Percentiles rank a stretch among this genome's conserved stretches.
Conservation (phyloP, 2,888 invertebrate species). For the Ichneumon xanthorius region DNA sequence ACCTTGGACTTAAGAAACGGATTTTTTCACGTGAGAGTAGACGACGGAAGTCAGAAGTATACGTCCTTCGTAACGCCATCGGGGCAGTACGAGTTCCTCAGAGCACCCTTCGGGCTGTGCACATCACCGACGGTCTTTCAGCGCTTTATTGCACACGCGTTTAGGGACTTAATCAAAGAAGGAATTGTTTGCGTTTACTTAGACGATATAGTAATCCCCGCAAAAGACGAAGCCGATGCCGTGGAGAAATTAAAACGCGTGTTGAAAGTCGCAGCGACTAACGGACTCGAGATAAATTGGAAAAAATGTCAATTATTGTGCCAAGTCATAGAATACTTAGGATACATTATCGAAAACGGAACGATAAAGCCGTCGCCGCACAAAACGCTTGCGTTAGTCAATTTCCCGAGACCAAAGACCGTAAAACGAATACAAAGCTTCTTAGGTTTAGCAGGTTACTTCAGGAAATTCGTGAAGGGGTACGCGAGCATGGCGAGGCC, state of each 20-base stretch:
- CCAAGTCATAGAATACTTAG: slow-evolving; percentile 52
- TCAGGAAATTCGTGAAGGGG: slow-evolving; percentile 65
- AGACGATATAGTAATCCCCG: slow-evolving; percentile 67
- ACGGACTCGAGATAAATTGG: slow-evolving; percentile 68
- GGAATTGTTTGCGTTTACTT: slow-evolving; percentile 49
- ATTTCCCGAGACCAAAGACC: slow-evolving; percentile 62
- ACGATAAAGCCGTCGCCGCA: slow-evolving; percentile 52
- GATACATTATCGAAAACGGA: slow-evolving; percentile 60
- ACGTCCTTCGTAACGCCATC: slow-evolving; percentile 71
- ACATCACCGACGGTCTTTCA: slow-evolving; percentile 54
- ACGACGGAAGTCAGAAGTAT: slow-evolving; percentile 67
- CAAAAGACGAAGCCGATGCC: slow-evolving; percentile 49
- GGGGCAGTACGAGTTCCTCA: slow-evolving; percentile 70
- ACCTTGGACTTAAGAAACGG: slow-evolving; percentile 71
- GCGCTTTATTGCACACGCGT: slow-evolving; percentile 70
- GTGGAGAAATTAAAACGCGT: slow-evolving; percentile 50
- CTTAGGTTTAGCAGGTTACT: slow-evolving; percentile 67
- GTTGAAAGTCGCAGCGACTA: slow-evolving; percentile 53
- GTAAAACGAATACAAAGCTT: slow-evolving; percentile 64
- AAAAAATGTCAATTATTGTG: slow-evolving; percentile 65
- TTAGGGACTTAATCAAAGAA: slow-evolving; percentile 56
- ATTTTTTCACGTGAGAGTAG: slow-evolving; percentile 72
- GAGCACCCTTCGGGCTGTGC: slow-evolving; percentile 54
- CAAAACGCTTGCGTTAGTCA: slow-evolving; percentile 61
- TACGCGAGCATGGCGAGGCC: slow-evolving; percentile 72